These are phyloP conservation scores for Malaclemys terrapin DNA, from an alignment of 2,113 vertebrate genomes.

Conservation along the genomic window DNA sequence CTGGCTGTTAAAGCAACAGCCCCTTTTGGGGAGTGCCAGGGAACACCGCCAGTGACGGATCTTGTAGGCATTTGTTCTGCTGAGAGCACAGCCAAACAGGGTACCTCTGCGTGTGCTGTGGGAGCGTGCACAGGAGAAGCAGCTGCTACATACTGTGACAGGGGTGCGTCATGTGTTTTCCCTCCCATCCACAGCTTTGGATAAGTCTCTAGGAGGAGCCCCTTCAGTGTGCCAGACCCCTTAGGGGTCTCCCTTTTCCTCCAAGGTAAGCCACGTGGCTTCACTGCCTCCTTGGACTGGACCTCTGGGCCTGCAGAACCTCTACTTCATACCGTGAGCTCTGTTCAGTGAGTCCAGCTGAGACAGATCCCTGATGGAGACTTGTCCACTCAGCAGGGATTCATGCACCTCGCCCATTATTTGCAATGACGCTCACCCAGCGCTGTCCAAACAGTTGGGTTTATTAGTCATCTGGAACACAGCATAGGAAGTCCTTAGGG, in stretches of 20 bases:
- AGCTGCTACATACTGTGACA: fast-evolving
- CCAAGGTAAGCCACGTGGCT: too few relatives aligned
- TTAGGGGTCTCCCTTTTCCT: too few relatives aligned
- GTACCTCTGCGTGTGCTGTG: background rate
- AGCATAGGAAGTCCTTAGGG: too few relatives aligned
- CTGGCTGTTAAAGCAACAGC: background rate
- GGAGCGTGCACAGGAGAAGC: background rate
- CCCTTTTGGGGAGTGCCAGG: fast-evolving
- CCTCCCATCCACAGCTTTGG: too few relatives aligned
- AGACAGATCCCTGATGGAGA: background rate
- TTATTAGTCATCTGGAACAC: background rate
- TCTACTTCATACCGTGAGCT: too few relatives aligned
- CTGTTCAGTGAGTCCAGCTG: too few relatives aligned
- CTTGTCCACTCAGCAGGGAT: background rate
- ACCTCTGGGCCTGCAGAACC: too few relatives aligned
- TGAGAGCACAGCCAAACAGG: fast-evolving
- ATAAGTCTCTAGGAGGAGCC: too few relatives aligned
- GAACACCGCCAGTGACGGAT: background rate
- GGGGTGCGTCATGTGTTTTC: background rate
- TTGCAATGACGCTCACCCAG: background rate
- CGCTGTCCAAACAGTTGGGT: too few relatives aligned
- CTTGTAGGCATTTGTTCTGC: background rate
- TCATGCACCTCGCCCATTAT: background rate
- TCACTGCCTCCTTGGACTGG: too few relatives aligned
- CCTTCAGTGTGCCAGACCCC: too few relatives aligned